phyloP scores from a whole-genome alignment of 1,140 invertebrate genomes.

The Leptopilina boulardi region DNA sequence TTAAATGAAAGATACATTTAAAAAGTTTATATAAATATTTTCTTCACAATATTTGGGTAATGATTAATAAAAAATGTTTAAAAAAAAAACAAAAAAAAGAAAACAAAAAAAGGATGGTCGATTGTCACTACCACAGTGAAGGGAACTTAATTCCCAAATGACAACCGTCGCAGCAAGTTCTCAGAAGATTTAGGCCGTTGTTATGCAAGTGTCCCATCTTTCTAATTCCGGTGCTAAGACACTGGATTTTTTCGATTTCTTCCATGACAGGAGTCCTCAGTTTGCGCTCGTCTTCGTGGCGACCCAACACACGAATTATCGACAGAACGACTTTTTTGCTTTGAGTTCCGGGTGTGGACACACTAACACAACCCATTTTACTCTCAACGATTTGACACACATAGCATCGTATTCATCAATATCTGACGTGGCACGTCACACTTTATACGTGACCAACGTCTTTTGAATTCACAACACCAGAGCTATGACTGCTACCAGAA shows the following conservation, averaged over 20 bases:
- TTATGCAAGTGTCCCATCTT: neutral
- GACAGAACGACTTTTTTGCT: neutral
- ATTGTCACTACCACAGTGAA: conserved; percentile 3
- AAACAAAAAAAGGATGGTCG: conserved; percentile 19
- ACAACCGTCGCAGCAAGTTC: neutral
- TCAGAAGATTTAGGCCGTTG: neutral
- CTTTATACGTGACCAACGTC: too few species aligned
- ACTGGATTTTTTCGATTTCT: neutral
- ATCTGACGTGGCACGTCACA: too few species aligned
- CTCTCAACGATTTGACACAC: neutral
- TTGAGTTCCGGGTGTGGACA: neutral
- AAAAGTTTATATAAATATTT: neutral
- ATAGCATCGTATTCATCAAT: too few species aligned
- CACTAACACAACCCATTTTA: neutral
- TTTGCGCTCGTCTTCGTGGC: neutral
- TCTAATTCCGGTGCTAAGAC: neutral
- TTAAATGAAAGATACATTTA: too few species aligned
- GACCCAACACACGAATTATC: neutral
- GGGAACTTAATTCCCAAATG: neutral
- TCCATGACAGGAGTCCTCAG: neutral
- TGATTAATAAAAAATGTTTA: neutral
- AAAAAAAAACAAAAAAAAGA: neutral
- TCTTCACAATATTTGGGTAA: neutral
- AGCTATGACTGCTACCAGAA: neutral
- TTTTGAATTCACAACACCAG: too few species aligned